phyloP scores from a whole-genome alignment of 2,888 invertebrate species.

The Cephus rjabovi region DNA sequence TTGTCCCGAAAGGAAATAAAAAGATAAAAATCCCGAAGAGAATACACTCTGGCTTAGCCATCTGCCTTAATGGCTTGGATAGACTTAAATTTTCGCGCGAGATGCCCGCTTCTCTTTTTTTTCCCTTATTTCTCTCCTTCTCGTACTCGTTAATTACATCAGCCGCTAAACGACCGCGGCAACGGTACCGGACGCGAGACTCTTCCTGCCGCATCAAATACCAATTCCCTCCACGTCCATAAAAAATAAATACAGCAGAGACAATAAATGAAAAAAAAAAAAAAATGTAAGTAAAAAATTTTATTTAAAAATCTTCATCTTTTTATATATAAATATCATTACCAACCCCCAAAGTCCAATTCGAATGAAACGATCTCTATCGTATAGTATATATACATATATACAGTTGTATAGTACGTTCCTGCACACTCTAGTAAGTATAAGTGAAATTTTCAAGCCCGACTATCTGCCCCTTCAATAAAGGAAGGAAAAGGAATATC shows the following conservation, averaged over 20 bases:
- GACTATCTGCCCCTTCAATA: constrained; percentile 37
- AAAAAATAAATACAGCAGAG: background rate
- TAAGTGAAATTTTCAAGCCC: background rate
- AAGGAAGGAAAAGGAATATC: constrained; percentile 49
- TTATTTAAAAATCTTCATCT: background rate
- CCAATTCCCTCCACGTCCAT: background rate
- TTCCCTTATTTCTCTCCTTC: background rate
- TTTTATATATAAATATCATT: background rate
- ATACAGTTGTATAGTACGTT: background rate
- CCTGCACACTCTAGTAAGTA: background rate
- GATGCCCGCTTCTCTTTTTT: background rate
- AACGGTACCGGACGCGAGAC: constrained; percentile 24
- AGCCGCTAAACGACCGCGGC: constrained; percentile 32
- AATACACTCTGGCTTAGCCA: constrained; percentile 38
- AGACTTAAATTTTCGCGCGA: background rate
- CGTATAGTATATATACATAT: background rate
- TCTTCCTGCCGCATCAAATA: background rate
- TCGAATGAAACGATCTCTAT: background rate
- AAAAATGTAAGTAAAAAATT: background rate
- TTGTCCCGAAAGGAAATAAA: constrained; percentile 23
- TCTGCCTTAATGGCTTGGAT: constrained; percentile 28
- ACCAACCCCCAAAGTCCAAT: background rate
- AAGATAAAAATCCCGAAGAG: constrained; percentile 35
- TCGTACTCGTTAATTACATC: constrained; percentile 49
- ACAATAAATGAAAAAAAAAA: no score